These are phyloP conservation scores for Tenebrio molitor DNA, from an alignment of 1,140 invertebrate genomes.

Conservation along the genomic window DNA sequence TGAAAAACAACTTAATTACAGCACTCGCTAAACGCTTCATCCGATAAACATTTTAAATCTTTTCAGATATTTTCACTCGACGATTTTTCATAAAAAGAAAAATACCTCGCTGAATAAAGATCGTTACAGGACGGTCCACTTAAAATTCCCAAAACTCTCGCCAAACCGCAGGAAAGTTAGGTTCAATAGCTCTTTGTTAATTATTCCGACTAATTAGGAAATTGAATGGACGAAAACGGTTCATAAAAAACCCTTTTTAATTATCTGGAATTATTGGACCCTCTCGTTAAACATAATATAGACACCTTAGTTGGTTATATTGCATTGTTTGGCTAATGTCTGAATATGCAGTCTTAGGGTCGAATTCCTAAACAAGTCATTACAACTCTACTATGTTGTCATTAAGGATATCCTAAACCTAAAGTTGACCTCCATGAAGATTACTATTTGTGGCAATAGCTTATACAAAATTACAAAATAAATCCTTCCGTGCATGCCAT, in stretches of 20 bases:
- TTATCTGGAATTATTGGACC: constrained; percentile 33
- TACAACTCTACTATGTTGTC: constrained; percentile 34
- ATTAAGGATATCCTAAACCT: constrained; percentile 45
- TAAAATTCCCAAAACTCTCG: constrained; percentile 31
- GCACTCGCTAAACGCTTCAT: not conserved
- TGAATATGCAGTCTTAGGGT: constrained; percentile 31
- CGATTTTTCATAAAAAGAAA: constrained; percentile 5
- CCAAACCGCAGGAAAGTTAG: constrained; percentile 16
- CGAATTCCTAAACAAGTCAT: constrained; percentile 39
- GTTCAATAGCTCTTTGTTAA: constrained; percentile 40
- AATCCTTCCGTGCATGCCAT: constrained; percentile 21
- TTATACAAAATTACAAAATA: constrained; percentile 39
- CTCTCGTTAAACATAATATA: constrained; percentile 3
- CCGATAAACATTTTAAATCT: not conserved
- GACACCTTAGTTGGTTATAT: constrained; percentile 20
- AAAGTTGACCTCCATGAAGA: constrained; percentile 41
- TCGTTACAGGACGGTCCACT: not conserved
- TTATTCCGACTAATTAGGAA: constrained; percentile 36
- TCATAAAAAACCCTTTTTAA: constrained; percentile 37
- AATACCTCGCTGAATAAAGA: constrained; percentile 11
- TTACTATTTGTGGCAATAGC: constrained; percentile 29
- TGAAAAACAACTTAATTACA: constrained; percentile 36
- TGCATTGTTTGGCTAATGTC: constrained; percentile 20
- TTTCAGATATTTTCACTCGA: not conserved
- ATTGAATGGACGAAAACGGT: constrained; percentile 17